Conservation (phyloP, 2,797 vertebrate species). For the Cirrhinus mrigala region DNA sequence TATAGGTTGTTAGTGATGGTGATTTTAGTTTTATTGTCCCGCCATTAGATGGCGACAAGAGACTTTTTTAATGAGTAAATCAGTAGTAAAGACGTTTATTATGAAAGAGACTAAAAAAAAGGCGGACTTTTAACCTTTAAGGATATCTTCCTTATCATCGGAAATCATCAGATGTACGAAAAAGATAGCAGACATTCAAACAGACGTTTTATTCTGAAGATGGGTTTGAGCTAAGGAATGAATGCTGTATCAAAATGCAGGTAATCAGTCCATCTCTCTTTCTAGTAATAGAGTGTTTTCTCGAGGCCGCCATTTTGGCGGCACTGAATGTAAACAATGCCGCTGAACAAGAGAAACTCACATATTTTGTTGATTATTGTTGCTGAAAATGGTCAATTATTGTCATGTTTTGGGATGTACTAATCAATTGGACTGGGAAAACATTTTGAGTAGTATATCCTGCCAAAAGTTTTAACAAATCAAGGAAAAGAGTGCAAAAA, state of each 20-base stretch:
- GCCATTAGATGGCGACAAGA: neutral
- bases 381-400: no score
- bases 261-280: neutral
- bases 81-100: neutral
- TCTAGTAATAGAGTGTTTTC: no score
- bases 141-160: neutral
- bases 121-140: neutral
- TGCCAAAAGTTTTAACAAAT: no score
- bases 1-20: neutral
- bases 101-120: neutral
- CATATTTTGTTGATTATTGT: no score
- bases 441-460: no score
- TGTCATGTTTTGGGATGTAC: no score
- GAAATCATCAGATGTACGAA: neutral
- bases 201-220: neutral
- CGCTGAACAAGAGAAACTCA: no score
- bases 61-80: neutral
- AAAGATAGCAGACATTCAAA: neutral
- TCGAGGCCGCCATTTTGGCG: no score
- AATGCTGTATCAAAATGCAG: neutral
- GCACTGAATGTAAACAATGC: no score
- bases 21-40: neutral
- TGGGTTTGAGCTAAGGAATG: neutral
- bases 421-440: no score
- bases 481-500: no score